phyloP scores from a whole-genome alignment of 2,888 invertebrate genomes.

The Yponomeuta plumbellus region DNA sequence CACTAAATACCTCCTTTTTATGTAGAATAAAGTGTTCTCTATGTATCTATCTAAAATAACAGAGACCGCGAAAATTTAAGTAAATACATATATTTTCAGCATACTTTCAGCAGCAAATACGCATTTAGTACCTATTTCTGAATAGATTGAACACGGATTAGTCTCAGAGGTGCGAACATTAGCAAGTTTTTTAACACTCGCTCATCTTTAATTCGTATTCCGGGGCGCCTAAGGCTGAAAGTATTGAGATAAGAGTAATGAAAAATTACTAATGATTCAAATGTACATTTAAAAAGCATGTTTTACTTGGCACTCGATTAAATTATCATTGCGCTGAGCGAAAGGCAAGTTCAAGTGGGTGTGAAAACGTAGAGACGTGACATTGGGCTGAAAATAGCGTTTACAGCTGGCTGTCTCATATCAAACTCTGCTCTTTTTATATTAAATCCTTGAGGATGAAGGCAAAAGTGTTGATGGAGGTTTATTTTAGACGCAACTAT shows the following conservation, averaged over 20 bases:
- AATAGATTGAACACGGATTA: neutral
- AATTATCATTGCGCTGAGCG: constrained; percentile 1
- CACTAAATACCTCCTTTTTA: no score
- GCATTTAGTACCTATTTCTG: neutral
- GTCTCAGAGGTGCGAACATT: neutral
- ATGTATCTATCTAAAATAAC: no score
- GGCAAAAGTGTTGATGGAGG: constrained; percentile 9
- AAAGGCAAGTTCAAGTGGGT: constrained; percentile 18
- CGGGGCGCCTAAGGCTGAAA: constrained; percentile 31
- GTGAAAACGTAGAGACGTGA: constrained; percentile 33
- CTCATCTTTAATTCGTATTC: neutral
- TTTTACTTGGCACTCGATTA: constrained; percentile 15
- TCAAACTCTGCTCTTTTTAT: constrained; percentile 33
- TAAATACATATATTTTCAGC: neutral
- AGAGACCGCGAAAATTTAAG: neutral
- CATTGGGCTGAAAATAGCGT: constrained; percentile 59
- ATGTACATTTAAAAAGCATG: constrained; percentile 5
- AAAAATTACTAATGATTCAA: neutral
- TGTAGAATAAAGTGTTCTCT: no score
- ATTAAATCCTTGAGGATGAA: constrained; percentile 14
- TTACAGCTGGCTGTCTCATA: constrained; percentile 49
- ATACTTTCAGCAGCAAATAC: no score
- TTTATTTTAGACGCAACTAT: constrained; percentile 14
- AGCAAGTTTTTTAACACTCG: neutral
- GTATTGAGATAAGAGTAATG: constrained; percentile 40